Percentiles rank a stretch among this genome's conserved stretches.
Evolutionary conservation across 2,797 vertebrate species (phyloP).

Genomic region (Cossypha niveicapilla): DNA sequence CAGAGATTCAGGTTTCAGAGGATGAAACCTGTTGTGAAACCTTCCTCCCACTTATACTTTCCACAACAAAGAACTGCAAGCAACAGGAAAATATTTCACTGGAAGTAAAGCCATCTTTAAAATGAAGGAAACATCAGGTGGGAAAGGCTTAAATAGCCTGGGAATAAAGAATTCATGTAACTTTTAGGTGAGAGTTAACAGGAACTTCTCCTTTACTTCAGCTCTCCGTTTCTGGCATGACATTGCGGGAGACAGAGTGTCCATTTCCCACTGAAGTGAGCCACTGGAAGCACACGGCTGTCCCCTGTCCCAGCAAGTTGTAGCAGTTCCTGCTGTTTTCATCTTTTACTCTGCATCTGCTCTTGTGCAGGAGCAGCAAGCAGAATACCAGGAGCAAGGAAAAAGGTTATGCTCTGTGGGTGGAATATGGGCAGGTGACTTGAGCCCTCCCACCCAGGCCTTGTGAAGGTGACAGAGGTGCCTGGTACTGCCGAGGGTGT

Average conservation of each 20-base stretch:
- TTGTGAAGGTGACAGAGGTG: background rate
- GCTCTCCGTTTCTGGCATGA: background rate
- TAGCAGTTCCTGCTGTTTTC: background rate
- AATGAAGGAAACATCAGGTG: background rate
- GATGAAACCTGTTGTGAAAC: background rate
- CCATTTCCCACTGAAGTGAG: background rate
- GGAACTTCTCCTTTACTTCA: background rate
- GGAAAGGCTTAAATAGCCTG: background rate
- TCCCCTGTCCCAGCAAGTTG: background rate
- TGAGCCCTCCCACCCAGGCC: background rate
- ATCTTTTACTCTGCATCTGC: background rate
- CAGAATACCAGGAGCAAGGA: background rate
- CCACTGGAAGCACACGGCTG: background rate
- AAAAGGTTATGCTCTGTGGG: background rate
- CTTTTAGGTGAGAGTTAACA: background rate
- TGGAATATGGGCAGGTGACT: rapidly evolving
- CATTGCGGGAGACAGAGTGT: background rate
- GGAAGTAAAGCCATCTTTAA: background rate
- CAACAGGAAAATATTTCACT: background rate
- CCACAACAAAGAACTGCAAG: constrained; percentile 11
- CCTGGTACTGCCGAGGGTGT: rapidly evolving
- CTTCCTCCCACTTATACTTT: background rate
- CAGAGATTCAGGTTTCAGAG: background rate
- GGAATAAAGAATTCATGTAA: background rate
- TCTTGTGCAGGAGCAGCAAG: background rate